A percentile compares a stretch with the other conserved stretches of the same genome.
phyloP scores from a whole-genome alignment of 2,888 invertebrate genomes.

The Leucania comma region DNA sequence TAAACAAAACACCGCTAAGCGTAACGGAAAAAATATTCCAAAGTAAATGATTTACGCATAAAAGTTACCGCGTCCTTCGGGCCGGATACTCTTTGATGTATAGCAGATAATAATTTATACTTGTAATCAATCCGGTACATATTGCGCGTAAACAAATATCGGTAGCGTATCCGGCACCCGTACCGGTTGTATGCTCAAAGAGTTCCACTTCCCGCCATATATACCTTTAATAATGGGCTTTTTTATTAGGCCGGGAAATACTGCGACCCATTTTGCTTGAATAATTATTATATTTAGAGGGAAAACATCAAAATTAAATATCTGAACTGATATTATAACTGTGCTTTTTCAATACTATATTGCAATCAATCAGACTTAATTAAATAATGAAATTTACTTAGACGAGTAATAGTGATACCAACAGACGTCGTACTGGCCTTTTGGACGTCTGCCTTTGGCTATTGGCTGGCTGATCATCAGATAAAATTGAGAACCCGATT shows the following conservation, averaged over 20 bases:
- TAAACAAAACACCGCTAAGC: constrained; percentile 21
- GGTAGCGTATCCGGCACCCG: constrained; percentile 26
- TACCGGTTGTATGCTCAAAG: constrained; percentile 51
- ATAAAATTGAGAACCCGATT: no score
- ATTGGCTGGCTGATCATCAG: no score
- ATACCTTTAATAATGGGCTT: constrained; percentile 3
- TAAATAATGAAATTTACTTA: no score
- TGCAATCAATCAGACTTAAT: no score
- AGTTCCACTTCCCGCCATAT: constrained; percentile 66
- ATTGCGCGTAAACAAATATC: constrained; percentile 62
- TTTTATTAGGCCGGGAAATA: constrained; percentile 2
- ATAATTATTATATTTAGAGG: no score
- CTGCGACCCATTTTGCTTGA: neutral
- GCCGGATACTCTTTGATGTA: constrained; percentile 49
- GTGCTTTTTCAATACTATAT: no score
- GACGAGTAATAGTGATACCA: no score
- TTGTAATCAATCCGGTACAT: constrained; percentile 57
- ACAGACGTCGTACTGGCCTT: no score
- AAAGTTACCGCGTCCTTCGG: constrained; percentile 24
- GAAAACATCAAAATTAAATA: neutral
- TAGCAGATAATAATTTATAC: constrained; percentile 59
- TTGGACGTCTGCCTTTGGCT: no score
- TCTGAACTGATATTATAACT: neutral
- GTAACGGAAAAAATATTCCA: constrained; percentile 40
- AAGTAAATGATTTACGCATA: constrained; percentile 42